Evolutionary conservation across 1,140 invertebrate species (phyloP).

Genomic region (Streblospio benedicti): DNA sequence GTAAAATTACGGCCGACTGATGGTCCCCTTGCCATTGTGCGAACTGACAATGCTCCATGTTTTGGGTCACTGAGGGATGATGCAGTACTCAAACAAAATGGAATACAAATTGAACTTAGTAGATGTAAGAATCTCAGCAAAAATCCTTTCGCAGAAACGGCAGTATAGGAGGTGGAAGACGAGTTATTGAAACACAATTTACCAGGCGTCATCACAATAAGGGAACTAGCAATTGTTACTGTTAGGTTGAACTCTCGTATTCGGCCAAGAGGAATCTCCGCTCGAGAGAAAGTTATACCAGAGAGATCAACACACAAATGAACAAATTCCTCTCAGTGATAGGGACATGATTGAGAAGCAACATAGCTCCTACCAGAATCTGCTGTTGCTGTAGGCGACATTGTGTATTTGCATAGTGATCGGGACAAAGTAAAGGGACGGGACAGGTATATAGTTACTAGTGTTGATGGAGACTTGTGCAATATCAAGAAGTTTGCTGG

Average conservation of each 20-base stretch:
- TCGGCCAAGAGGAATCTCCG: not conserved
- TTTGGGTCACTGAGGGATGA: slow-evolving; percentile 16
- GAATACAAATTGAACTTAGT: too few species aligned
- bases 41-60: slow-evolving; percentile 20
- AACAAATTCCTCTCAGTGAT: not conserved
- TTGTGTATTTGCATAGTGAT: not conserved
- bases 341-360: not conserved
- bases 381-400: not conserved
- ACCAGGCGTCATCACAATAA: not conserved
- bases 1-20: slow-evolving; percentile 12
- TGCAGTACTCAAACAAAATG: slow-evolving; percentile 6
- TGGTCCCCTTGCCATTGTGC: slow-evolving; percentile 16
- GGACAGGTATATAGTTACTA: not conserved
- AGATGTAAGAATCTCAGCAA: slow-evolving; percentile 23
- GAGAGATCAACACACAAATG: too few species aligned
- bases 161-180: slow-evolving; percentile 2
- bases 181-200: not conserved
- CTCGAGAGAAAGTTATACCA: not conserved
- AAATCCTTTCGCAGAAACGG: slow-evolving; percentile 21
- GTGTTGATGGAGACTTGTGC: not conserved
- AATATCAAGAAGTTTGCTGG: not conserved
- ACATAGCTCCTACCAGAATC: too few species aligned
- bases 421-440: not conserved
- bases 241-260: not conserved
- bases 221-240: not conserved